Evolutionary conservation across 2,888 invertebrate species (phyloP), one percentile per base, ranked within the genome.

Genomic region (Macaria liturata): DNA sequence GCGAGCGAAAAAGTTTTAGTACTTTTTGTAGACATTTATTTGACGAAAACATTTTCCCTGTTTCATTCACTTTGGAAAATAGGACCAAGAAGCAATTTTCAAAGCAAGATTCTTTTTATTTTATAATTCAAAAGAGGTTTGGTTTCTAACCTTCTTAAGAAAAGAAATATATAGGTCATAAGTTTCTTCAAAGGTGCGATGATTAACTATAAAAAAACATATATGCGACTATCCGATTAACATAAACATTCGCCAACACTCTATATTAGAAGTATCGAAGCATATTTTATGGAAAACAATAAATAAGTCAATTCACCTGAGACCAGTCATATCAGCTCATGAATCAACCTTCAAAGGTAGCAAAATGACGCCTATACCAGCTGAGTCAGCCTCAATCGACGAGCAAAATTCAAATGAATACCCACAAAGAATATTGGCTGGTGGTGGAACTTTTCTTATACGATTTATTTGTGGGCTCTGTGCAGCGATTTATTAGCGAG

Each of bases 401-500:
- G 51, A 48, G 46, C 42, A 34, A 60, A 60, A 56, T 60, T 56
- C 55, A 56, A 60, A 56, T 60, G 55, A 60, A 60, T 49, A 56
- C 39, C 46, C 49, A 53, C 59, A 56, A 52, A 56, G 48, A 55
- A 52, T 56, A 60, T 60, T 60, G 52, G 59, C 48, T 47, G 49
- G 39, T 44, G 49, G 54, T 52, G 55, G 55, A 60, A 53, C 52
- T 52, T 60, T 53, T 59, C 71, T 81, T 83, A 83, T 80, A 75
- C 76, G 67, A 75, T 80, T 77, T 80, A 83, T 83, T 77, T 76
- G 74, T 76, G 69, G 72, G 66, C 67, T 61, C 59, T 62, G 52
- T 66, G 63, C 66, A 61, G 63, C 68, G 62, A 71, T 74, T 74
- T 78, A 77, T 69, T 61, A 58, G 55, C 57, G 59, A 63, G 54